Percentiles rank a stretch among this genome's conserved stretches.
Evolutionary conservation across 2,113 vertebrate species (phyloP).

Genomic region (Scomber scombrus): DNA sequence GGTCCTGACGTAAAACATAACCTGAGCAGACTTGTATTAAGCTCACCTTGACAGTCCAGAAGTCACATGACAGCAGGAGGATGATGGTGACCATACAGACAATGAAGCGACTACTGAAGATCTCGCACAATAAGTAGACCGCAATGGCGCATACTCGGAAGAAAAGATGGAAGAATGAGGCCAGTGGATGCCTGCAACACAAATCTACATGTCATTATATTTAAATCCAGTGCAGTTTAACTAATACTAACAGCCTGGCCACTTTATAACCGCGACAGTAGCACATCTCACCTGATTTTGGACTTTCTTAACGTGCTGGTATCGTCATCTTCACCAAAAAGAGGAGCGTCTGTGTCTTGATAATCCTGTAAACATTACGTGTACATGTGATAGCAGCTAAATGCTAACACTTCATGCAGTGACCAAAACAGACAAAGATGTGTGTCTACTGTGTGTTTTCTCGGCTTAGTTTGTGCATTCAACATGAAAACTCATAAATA

Average conservation of each 20-base stretch:
- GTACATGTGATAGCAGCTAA: background rate
- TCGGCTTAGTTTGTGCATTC: background rate
- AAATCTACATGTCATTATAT: slow-evolving; percentile 10
- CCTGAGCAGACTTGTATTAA: background rate
- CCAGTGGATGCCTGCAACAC: slow-evolving; percentile 90
- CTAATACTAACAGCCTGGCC: background rate
- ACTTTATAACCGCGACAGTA: background rate
- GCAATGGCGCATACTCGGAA: slow-evolving; percentile 92
- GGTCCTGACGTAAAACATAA: background rate
- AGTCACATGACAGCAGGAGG: slow-evolving; percentile 94
- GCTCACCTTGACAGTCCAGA: slow-evolving; percentile 95
- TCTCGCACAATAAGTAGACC: slow-evolving; percentile 92
- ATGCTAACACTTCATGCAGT: background rate
- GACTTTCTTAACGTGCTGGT: slow-evolving; percentile 75
- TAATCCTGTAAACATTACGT: slow-evolving; percentile 83
- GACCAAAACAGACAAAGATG: background rate
- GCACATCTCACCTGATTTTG: slow-evolving; percentile 85
- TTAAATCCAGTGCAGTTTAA: background rate
- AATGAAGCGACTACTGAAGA: slow-evolving; percentile 90
- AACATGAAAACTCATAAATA: background rate
- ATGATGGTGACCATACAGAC: slow-evolving; percentile 95
- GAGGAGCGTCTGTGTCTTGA: slow-evolving; percentile 88
- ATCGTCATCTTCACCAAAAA: slow-evolving; percentile 93
- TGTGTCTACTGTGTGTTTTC: background rate
- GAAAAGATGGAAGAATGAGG: slow-evolving; percentile 94